Evolutionary conservation across 2,113 vertebrate species (phyloP).

Genomic region (Carassius carassius): DNA sequence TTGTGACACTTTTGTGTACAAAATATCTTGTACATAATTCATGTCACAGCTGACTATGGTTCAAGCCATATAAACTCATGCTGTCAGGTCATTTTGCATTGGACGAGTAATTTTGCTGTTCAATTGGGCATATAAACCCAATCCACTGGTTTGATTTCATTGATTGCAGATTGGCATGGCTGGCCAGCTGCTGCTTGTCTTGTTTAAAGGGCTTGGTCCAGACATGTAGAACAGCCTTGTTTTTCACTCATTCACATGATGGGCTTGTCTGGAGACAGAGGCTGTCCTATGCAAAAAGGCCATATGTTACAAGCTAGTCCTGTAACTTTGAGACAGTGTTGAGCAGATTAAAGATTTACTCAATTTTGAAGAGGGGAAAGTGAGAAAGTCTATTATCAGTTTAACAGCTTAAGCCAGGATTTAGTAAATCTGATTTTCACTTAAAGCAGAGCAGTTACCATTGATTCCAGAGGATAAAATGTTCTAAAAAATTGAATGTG

Average conservation of each 20-base stretch:
- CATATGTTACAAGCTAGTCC: conserved; percentile 72
- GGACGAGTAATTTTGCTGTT: conserved; percentile 72
- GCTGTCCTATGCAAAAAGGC: conserved; percentile 63
- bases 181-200: conserved; percentile 77
- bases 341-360: conserved; percentile 60
- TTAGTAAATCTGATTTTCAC: conserved; percentile 41
- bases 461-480: conserved; percentile 63
- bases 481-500: conserved; percentile 16
- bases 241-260: conserved; percentile 60
- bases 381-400: conserved; percentile 50
- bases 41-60: conserved; percentile 59
- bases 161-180: conserved; percentile 78
- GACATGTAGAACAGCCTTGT: conserved; percentile 61
- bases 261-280: conserved; percentile 66
- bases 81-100: conserved; percentile 72
- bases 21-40: conserved; percentile 64
- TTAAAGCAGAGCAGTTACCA: neutral
- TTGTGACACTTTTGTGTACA: conserved; percentile 35
- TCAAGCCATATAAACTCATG: conserved; percentile 73
- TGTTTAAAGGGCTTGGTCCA: conserved; percentile 67
- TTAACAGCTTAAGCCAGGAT: conserved; percentile 27
- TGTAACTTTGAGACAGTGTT: conserved; percentile 48
- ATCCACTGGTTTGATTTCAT: conserved; percentile 77
- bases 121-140: conserved; percentile 78
- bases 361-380: conserved; percentile 48